A percentile compares a stretch with the other conserved stretches of the same genome.
phyloP scores from a whole-genome alignment of 1,140 invertebrate genomes.

The Trichonephila clavipes region DNA sequence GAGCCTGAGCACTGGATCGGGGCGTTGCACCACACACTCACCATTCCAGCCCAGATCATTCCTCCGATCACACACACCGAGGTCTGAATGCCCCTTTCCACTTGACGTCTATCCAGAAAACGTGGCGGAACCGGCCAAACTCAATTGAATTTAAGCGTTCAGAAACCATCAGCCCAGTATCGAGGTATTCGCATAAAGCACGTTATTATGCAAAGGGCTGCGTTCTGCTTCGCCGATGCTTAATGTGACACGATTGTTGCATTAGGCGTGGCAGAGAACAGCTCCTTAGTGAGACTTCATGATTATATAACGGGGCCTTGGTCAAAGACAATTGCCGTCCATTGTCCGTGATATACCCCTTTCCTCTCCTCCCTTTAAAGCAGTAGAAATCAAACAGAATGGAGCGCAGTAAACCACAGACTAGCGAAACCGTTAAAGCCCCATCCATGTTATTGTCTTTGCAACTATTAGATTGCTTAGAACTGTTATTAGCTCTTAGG shows the following conservation, averaged over 20 bases:
- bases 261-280: conserved; percentile 47
- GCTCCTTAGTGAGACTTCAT: not conserved
- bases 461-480: conserved; percentile 66
- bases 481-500: conserved; percentile 64
- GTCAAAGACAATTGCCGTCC: conserved; percentile 38
- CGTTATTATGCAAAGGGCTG: conserved; percentile 63
- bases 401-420: conserved; percentile 46
- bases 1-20: not conserved
- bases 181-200: conserved; percentile 8
- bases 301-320: conserved; percentile 38
- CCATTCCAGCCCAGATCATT: conserved; percentile 4
- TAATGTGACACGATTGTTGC: conserved; percentile 72
- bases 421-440: conserved; percentile 31
- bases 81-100: conserved; percentile 10
- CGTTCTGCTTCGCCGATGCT: conserved; percentile 18
- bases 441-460: conserved; percentile 68
- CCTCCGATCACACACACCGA: conserved; percentile 25
- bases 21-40: not conserved
- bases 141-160: conserved; percentile 46
- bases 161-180: not conserved
- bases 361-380: not conserved
- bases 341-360: conserved; percentile 21
- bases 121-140: conserved; percentile 4
- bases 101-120: conserved; percentile 51
- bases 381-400: conserved; percentile 33